Evolutionary conservation across 2,888 invertebrate species (phyloP).

Genomic region (Siphlonurus alternatus): DNA sequence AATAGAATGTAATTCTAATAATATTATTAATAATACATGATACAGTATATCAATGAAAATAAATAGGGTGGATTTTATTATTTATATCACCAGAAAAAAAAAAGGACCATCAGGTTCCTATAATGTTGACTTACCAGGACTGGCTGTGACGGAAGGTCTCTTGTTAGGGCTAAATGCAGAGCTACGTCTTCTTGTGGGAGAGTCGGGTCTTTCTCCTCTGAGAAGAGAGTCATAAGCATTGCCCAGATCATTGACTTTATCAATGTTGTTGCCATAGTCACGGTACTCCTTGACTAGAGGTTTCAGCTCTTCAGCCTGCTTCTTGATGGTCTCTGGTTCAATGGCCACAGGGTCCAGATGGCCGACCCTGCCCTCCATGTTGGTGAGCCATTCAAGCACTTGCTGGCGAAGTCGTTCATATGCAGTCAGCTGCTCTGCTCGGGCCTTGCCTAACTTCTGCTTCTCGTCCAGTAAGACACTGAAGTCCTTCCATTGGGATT

Average conservation of each 20-base stretch:
- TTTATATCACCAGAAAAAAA: too few species aligned
- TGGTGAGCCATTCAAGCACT: constrained; percentile 68
- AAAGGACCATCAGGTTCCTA: too few species aligned
- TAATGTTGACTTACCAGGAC: constrained; percentile 44
- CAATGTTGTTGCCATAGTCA: constrained; percentile 68
- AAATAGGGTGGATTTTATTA: too few species aligned
- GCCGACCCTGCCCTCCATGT: constrained; percentile 59
- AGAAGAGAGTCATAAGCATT: constrained; percentile 67
- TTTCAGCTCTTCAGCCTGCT: constrained; percentile 67
- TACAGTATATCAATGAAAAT: too few species aligned
- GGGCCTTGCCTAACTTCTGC: constrained; percentile 61
- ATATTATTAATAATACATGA: constrained; percentile 7
- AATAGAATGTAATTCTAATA: background rate
- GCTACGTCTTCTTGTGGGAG: constrained; percentile 52
- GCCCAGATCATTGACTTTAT: constrained; percentile 82
- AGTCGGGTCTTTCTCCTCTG: constrained; percentile 59
- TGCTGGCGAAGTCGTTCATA: constrained; percentile 73
- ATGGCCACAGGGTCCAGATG: constrained; percentile 71
- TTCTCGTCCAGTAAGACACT: constrained; percentile 68
- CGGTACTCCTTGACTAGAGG: constrained; percentile 79
- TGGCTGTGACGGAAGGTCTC: constrained; percentile 38
- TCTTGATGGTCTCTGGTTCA: constrained; percentile 66
- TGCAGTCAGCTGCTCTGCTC: constrained; percentile 69
- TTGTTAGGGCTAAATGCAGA: constrained; percentile 71
- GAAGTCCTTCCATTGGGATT: constrained; percentile 80